Evolutionary conservation across 2,888 invertebrate genomes (phyloP).

Genomic region (Scaptomyza reducta): DNA sequence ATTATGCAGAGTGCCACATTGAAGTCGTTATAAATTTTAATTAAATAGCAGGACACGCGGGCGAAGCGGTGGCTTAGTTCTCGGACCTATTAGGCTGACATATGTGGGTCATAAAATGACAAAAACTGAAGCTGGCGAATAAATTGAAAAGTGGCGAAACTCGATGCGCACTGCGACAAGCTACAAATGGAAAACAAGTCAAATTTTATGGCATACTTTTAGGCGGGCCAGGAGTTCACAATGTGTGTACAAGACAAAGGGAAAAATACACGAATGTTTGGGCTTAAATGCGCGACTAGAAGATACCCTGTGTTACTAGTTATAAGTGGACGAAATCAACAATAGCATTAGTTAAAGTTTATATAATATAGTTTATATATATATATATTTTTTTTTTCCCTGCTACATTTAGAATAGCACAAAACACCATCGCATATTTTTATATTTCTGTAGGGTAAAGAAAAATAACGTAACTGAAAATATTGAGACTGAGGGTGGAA

Average conservation of each 20-base stretch:
- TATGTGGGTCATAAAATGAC: conserved; percentile 60
- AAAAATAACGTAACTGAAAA: conserved; percentile 30
- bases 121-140: conserved; percentile 29
- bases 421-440: background rate
- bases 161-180: conserved; percentile 61
- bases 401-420: too few relatives aligned
- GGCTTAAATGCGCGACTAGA: background rate
- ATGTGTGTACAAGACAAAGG: conserved; percentile 24
- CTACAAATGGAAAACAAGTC: conserved; percentile 59
- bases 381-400: background rate
- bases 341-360: background rate
- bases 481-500: conserved; percentile 48
- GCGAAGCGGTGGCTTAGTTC: conserved; percentile 40
- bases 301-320: background rate
- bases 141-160: conserved; percentile 42
- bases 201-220: conserved; percentile 62
- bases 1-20: conserved; percentile 37
- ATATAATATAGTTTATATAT: too few relatives aligned
- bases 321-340: background rate
- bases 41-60: conserved; percentile 39
- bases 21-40: conserved; percentile 50
- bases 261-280: background rate
- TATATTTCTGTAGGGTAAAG: conserved; percentile 19
- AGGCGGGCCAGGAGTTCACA: conserved; percentile 28
- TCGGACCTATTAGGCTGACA: conserved; percentile 53